phyloP scores from a whole-genome alignment of 2,113 vertebrate species.

The Eulacestoma nigropectus region DNA sequence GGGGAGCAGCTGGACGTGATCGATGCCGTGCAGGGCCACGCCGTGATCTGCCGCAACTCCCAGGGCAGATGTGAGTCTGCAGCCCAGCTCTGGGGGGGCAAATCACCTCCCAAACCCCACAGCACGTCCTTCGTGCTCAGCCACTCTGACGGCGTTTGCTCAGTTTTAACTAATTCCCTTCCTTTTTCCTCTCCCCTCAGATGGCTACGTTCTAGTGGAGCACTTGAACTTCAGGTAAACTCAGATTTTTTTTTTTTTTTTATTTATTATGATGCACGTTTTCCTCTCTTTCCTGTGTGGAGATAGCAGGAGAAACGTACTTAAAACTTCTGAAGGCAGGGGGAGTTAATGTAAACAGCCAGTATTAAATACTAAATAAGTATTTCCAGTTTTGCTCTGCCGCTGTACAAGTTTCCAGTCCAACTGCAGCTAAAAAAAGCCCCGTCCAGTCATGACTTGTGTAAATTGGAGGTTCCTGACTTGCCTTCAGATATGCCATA shows the following conservation, averaged over 20 bases:
- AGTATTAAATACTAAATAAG: background rate
- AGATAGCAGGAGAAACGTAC: background rate
- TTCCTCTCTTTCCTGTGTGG: background rate
- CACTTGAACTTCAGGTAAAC: conserved; percentile 76
- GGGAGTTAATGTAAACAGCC: background rate
- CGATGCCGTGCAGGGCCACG: conserved; percentile 38
- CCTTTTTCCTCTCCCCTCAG: background rate
- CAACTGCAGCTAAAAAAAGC: background rate
- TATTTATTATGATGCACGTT: background rate
- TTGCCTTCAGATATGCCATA: background rate
- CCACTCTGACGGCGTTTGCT: fast-evolving
- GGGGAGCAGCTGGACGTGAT: conserved; percentile 74
- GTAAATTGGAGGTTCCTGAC: background rate
- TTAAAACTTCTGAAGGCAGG: background rate
- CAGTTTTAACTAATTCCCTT: background rate
- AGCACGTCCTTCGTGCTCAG: background rate
- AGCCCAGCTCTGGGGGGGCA: background rate
- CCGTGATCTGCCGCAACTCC: conserved; percentile 71
- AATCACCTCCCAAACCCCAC: background rate
- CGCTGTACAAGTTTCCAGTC: background rate
- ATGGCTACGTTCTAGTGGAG: conserved; percentile 71
- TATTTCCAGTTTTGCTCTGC: background rate
- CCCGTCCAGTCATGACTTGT: background rate
- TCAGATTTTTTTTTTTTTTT: background rate
- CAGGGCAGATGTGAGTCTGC: conserved; percentile 74